These are phyloP conservation scores for Erpornis zantholeuca DNA, from an alignment of 2,113 vertebrate genomes.

Conservation along the genomic window DNA sequence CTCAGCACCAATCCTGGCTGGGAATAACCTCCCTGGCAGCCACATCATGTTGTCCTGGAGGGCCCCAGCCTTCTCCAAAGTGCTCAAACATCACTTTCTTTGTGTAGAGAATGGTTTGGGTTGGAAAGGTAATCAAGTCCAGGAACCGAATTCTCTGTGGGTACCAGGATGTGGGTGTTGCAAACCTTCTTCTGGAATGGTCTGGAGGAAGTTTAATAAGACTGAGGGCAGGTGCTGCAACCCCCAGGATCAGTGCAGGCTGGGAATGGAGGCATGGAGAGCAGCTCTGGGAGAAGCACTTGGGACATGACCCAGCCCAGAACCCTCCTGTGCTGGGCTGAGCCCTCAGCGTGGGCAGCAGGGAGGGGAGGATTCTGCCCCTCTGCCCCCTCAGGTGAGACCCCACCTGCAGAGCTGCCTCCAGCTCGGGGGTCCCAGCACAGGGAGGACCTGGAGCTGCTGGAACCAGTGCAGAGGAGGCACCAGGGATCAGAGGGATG, in stretches of 20 bases:
- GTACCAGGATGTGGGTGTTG: neutral
- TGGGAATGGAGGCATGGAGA: neutral
- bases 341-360: neutral
- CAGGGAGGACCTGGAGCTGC: neutral
- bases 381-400: neutral
- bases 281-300: neutral
- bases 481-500: rapidly evolving
- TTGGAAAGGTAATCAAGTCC: no score
- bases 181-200: neutral
- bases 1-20: rapidly evolving
- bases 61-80: neutral
- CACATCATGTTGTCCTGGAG: neutral
- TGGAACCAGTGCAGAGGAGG: neutral
- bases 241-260: rapidly evolving
- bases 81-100: rapidly evolving
- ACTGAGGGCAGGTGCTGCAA: neutral
- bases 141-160: neutral
- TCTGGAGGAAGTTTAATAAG: neutral
- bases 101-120: no score
- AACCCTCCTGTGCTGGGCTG: neutral
- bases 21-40: neutral
- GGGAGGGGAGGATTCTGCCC: neutral
- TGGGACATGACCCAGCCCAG: neutral
- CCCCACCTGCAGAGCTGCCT: neutral
- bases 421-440: neutral